A percentile compares a stretch with the other conserved stretches of the same genome.
phyloP scores from a whole-genome alignment of 2,888 invertebrate species.

The Athrips mouffetella region DNA sequence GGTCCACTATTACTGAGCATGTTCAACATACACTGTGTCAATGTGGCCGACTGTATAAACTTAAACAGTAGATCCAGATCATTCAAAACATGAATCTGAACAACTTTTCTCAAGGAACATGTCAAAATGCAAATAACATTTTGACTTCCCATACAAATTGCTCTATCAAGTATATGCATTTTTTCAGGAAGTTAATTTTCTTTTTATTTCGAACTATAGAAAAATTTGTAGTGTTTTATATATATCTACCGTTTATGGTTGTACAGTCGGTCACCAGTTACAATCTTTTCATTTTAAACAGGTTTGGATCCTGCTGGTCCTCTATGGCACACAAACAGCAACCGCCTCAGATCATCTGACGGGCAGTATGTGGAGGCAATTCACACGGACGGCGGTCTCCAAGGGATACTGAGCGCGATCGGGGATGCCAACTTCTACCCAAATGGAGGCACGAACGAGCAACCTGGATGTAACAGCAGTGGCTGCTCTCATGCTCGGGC shows the following conservation, averaged over 20 bases:
- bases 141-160: no score
- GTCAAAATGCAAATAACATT: no score
- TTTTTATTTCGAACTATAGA: constrained; percentile 41
- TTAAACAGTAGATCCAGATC: no score
- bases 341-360: constrained; percentile 35
- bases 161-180: no score
- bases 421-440: constrained; percentile 53
- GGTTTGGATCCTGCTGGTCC: constrained; percentile 59
- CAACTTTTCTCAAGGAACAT: no score
- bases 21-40: no score
- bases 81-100: no score
- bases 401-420: constrained; percentile 41
- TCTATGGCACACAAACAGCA: constrained; percentile 37
- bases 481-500: constrained; percentile 17
- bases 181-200: no score
- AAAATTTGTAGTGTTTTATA: neutral
- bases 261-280: neutral
- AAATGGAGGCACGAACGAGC: constrained; percentile 50
- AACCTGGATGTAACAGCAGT: constrained; percentile 44
- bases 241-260: neutral
- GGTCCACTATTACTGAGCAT: no score
- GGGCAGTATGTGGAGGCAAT: constrained; percentile 53
- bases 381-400: constrained; percentile 48
- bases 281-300: constrained; percentile 23
- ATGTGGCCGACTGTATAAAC: no score